Evolutionary conservation across 2,888 invertebrate species (phyloP).

Genomic region (Trisateles emortualis): DNA sequence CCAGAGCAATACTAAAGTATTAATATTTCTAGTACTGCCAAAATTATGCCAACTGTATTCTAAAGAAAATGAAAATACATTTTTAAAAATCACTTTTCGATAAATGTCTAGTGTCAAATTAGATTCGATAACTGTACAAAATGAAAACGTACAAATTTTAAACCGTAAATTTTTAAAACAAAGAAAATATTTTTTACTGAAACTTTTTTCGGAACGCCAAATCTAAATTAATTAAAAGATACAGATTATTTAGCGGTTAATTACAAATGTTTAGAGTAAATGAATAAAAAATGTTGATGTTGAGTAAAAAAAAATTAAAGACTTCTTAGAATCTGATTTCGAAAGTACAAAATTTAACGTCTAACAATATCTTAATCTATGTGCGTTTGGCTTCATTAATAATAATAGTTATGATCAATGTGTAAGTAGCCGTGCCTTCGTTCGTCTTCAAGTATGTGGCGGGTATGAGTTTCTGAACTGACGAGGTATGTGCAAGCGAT

Average conservation of each 20-base stretch:
- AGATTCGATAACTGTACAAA: constrained; percentile 86
- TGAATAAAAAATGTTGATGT: constrained; percentile 75
- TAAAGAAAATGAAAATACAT: constrained; percentile 70
- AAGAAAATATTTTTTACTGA: constrained; percentile 86
- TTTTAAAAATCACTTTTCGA: constrained; percentile 83
- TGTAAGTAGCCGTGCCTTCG: constrained; percentile 85
- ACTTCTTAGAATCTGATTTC: constrained; percentile 86
- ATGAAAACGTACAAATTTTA: constrained; percentile 85
- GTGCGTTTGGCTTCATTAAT: constrained; percentile 83
- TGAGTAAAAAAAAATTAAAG: constrained; percentile 79
- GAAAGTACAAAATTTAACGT: constrained; percentile 85
- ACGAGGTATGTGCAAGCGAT: constrained; percentile 43
- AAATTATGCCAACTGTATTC: constrained; percentile 85
- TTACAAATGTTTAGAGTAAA: constrained; percentile 69
- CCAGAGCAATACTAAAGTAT: constrained; percentile 87
- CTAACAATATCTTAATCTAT: constrained; percentile 81
- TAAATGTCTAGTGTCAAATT: constrained; percentile 86
- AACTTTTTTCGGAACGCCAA: constrained; percentile 86
- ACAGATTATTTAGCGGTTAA: constrained; percentile 85
- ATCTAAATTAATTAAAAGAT: constrained; percentile 80
- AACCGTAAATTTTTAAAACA: constrained; percentile 80
- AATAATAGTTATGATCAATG: constrained; percentile 70
- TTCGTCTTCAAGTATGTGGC: constrained; percentile 73
- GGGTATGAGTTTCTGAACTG: constrained; percentile 50
- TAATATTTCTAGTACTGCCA: constrained; percentile 86